phyloP scores from a whole-genome alignment of 2,888 invertebrate genomes.

The Tenthredo scrophulariae region DNA sequence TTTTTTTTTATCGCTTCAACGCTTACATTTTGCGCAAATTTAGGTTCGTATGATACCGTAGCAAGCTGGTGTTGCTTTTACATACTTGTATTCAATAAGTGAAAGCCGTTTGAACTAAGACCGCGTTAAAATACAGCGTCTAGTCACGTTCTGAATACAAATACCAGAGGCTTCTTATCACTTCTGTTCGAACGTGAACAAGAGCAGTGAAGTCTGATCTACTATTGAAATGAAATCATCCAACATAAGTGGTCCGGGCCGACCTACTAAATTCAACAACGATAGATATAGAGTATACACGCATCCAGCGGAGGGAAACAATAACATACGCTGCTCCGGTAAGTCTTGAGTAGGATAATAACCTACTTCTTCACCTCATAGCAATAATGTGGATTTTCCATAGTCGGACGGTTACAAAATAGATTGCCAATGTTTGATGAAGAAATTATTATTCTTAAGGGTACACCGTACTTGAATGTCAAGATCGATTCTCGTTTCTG shows the following conservation, averaged over 20 bases:
- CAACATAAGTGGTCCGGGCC: not conserved
- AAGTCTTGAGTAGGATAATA: not conserved
- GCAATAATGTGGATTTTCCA: not conserved
- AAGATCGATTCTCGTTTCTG: conserved; percentile 23
- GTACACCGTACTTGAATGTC: not conserved
- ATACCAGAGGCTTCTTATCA: not conserved
- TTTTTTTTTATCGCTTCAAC: not conserved
- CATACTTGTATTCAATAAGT: not conserved
- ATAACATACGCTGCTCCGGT: not conserved
- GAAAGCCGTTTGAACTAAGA: not conserved
- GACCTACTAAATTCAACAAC: not conserved
- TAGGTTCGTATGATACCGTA: not conserved
- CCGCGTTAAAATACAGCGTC: not conserved
- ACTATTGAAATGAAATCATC: not conserved
- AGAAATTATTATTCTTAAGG: not conserved
- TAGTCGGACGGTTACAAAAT: not conserved
- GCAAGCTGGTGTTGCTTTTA: not conserved
- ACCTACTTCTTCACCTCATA: not conserved
- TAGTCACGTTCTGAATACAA: not conserved
- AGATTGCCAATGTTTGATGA: not conserved
- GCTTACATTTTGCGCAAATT: not conserved
- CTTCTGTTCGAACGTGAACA: not conserved
- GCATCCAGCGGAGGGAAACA: not conserved
- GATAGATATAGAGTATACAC: not conserved
- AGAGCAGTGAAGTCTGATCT: too few relatives aligned